These are phyloP conservation scores for Dolichopus griseipennis DNA, from an alignment of 2,888 invertebrate genomes.

Conservation along the genomic window DNA sequence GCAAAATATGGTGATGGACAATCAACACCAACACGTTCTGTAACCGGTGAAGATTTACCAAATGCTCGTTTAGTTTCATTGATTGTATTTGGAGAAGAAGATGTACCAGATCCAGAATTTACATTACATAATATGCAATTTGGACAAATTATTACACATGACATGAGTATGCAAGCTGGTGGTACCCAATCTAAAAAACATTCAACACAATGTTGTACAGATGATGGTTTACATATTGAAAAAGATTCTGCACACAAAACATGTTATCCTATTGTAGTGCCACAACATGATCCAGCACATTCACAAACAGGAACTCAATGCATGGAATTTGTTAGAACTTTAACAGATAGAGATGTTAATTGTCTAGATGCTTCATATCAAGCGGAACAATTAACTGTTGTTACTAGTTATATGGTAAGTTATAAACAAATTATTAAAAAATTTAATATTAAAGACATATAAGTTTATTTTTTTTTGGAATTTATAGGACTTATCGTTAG, in stretches of 20 bases:
- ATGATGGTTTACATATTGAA: slow-evolving; percentile 48
- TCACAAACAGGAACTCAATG: slow-evolving; percentile 49
- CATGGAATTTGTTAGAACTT: slow-evolving; percentile 59
- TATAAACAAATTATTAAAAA: slow-evolving; percentile 33
- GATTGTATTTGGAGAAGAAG: slow-evolving; percentile 59
- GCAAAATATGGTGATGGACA: slow-evolving; percentile 46
- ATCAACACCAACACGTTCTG: slow-evolving; percentile 52
- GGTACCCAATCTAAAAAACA: slow-evolving; percentile 57
- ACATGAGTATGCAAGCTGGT: slow-evolving; percentile 47
- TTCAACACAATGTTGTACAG: slow-evolving; percentile 53
- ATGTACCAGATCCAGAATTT: slow-evolving; percentile 61
- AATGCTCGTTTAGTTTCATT: slow-evolving; percentile 62
- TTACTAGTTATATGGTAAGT: slow-evolving; percentile 50
- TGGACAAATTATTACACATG: slow-evolving; percentile 55
- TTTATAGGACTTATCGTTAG: slow-evolving; percentile 56
- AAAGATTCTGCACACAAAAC: slow-evolving; percentile 41
- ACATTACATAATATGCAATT: slow-evolving; percentile 61
- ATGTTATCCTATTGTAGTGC: slow-evolving; percentile 51
- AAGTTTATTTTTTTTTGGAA: slow-evolving; percentile 37
- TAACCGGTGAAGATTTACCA: slow-evolving; percentile 59
- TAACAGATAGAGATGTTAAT: slow-evolving; percentile 54
- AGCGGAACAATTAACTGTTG: slow-evolving; percentile 56
- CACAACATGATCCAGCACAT: slow-evolving; percentile 51
- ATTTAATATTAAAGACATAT: too few species aligned
- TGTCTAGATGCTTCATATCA: slow-evolving; percentile 48